Percentiles rank a stretch among this genome's conserved stretches.
Evolutionary conservation across 2,113 vertebrate genomes (phyloP).

Genomic region (Pelusios castaneus): DNA sequence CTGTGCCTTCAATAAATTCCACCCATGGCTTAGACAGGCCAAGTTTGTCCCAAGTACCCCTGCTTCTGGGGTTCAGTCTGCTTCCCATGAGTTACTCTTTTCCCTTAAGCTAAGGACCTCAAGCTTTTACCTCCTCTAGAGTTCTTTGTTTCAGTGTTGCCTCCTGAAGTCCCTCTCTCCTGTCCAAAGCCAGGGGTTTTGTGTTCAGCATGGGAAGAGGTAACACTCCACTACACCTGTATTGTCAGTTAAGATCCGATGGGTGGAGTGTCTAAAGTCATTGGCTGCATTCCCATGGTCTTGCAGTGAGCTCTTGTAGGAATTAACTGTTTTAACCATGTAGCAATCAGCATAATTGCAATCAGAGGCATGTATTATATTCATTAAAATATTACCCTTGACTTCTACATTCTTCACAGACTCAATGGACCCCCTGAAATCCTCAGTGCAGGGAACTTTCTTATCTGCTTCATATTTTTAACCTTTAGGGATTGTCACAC

Average conservation of each 20-base stretch:
- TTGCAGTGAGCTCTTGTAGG: neutral
- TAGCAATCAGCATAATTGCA: neutral
- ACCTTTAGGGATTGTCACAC: slow-evolving; percentile 35
- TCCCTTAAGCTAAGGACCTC: neutral
- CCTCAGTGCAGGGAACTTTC: neutral
- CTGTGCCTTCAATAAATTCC: too few species aligned
- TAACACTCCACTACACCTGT: neutral
- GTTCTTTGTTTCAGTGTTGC: slow-evolving; percentile 34
- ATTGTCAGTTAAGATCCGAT: neutral
- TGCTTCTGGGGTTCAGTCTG: neutral
- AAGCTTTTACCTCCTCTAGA: neutral
- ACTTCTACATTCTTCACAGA: neutral
- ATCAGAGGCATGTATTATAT: neutral
- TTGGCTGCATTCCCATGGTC: slow-evolving; percentile 6
- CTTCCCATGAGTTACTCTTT: neutral
- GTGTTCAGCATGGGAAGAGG: neutral
- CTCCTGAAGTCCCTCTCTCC: neutral
- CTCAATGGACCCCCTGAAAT: slow-evolving; percentile 15
- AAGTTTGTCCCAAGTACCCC: neutral
- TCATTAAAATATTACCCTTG: slow-evolving; percentile 4
- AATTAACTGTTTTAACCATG: neutral
- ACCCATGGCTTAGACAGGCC: neutral
- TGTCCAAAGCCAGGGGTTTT: neutral
- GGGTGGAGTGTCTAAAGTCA: neutral
- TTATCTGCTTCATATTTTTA: slow-evolving; percentile 24